Evolutionary conservation across 2,888 invertebrate genomes (phyloP), one percentile per base, ranked within the genome.

Genomic region (Xylocampa areola): DNA sequence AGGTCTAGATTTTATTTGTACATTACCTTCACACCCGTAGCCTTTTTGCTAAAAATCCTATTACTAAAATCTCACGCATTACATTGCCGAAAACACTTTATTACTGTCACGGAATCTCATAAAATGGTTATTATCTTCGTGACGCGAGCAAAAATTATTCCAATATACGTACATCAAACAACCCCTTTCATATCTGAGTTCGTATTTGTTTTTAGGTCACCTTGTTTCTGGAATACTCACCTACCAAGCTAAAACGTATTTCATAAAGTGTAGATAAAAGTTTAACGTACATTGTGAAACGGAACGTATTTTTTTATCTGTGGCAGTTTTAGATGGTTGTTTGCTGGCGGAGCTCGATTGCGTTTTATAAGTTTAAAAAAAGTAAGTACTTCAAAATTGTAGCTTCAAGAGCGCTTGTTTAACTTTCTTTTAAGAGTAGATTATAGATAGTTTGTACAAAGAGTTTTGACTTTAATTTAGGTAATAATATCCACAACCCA

Each of bases 161-260:
- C 41, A 57, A 59, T 61, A 55, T 45, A 48, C 23, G 32, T 29
- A 53, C 23, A 37, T 60, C 58, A 59, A 39, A 58, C 57, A 48
- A 66, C 44, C 65, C 62, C 37, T 61, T 60, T 60, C 57, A 62
- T 51, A 57, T 47, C 48, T 14, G 39, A 50, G 50, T 44, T 58
- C 51, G 39, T 53, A 36, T 64, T 63, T 55, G 68, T 62, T 64
- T 68, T 53, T 72, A 72, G 75, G 75, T 67, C 69, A 67, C 57
- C 59, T 47, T 68, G 59, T 68, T 65, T 62, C 33, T 49, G 32
- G 43, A 39, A 57, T 52, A 60, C 43, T 44, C 55, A 52, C 57
- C 61, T 52, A 52, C 54, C 37, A 21, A 53, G 52, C 23, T 66
- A 50, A 55, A 63, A 33, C 65, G 43, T 62, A 68, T 60, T 58